These are phyloP conservation scores for Callorhinus ursinus DNA, from an alignment of 2,113 vertebrate genomes.

Conservation along the genomic window DNA sequence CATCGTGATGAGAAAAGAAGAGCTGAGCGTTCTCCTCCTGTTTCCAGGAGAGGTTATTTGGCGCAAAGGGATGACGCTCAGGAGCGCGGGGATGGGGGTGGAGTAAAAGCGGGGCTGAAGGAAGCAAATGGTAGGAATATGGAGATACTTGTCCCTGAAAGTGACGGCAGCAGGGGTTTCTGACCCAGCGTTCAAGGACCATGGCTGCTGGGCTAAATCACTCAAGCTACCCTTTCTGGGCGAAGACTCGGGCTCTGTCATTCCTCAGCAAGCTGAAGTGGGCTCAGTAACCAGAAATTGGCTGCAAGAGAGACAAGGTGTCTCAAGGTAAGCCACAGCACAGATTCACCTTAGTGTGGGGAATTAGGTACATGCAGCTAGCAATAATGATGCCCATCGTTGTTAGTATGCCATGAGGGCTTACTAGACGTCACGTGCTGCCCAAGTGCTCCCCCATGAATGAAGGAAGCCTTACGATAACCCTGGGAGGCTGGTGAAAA, in stretches of 20 bases:
- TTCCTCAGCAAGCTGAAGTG: not conserved
- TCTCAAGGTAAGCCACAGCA: not conserved
- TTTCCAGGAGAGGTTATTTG: not conserved
- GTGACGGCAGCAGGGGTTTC: not conserved
- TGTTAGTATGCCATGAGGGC: fast-evolving
- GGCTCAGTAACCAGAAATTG: not conserved
- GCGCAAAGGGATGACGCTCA: not conserved
- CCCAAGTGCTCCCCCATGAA: not conserved
- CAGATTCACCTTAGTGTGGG: not conserved
- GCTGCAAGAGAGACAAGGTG: not conserved
- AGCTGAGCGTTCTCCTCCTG: not conserved
- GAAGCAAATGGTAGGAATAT: not conserved
- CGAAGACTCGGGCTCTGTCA: not conserved
- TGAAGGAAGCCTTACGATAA: not conserved
- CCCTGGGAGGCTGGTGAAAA: not conserved
- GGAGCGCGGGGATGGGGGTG: fast-evolving
- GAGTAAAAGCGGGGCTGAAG: not conserved
- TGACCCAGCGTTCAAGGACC: not conserved
- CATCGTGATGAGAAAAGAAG: not conserved
- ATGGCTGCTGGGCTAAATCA: not conserved
- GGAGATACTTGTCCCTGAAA: not conserved
- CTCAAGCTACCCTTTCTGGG: not conserved
- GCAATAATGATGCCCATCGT: fast-evolving
- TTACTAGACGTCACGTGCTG: fast-evolving
- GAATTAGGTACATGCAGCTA: not conserved